These are phyloP conservation scores for Oithona nana DNA, from an alignment of 2,888 invertebrate genomes.

Conservation along the genomic window DNA sequence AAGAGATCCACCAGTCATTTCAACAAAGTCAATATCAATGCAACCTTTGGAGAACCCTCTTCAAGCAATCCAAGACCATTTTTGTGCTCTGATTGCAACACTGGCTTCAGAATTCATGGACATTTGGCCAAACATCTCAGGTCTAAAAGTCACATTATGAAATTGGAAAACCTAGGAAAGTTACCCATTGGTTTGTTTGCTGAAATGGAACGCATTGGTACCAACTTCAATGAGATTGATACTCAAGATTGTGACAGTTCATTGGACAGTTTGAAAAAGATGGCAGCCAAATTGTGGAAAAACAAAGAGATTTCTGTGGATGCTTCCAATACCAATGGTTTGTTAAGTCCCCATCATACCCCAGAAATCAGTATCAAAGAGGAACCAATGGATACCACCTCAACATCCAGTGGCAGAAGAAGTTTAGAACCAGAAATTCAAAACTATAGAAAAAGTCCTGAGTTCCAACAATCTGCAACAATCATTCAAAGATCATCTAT, in stretches of 20 bases:
- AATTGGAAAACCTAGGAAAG: slow-evolving; percentile 63
- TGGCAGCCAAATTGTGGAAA: slow-evolving; percentile 25
- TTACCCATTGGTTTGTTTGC: slow-evolving; percentile 48
- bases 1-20: slow-evolving; percentile 76
- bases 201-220: slow-evolving; percentile 73
- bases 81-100: slow-evolving; percentile 84
- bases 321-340: no score
- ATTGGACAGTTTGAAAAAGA: slow-evolving; percentile 52
- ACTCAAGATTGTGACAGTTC: slow-evolving; percentile 91
- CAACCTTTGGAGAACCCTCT: slow-evolving; percentile 53
- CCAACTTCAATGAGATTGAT: slow-evolving; percentile 79
- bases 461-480: no score
- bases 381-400: background rate
- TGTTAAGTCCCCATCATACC: no score
- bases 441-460: no score
- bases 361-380: background rate
- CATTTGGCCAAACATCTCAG: slow-evolving; percentile 90
- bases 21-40: slow-evolving; percentile 67
- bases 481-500: no score
- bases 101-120: slow-evolving; percentile 88
- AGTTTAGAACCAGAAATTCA: no score
- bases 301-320: slow-evolving; percentile 20
- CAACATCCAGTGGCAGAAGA: no score
- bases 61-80: slow-evolving; percentile 85
- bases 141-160: slow-evolving; percentile 87